A percentile compares a stretch with the other conserved stretches of the same genome.
phyloP scores from a whole-genome alignment of 2,888 invertebrate genomes.

The Conus canariensis region DNA sequence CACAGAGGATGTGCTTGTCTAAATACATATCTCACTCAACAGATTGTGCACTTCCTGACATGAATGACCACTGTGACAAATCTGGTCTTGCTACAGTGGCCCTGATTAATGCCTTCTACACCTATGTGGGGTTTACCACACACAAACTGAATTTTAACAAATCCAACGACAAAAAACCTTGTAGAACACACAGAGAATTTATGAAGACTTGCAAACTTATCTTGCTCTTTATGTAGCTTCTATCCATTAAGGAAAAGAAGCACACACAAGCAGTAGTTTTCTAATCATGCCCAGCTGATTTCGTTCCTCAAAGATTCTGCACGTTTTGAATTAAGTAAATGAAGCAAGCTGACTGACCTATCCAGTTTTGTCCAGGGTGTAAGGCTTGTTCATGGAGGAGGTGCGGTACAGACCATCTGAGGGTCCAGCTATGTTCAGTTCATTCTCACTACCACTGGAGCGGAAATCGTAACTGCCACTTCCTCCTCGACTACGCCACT shows the following conservation, averaged over 20 bases:
- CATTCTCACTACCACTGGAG: slow-evolving; percentile 68
- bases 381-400: slow-evolving; percentile 60
- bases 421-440: slow-evolving; percentile 67
- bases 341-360: background rate
- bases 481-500: slow-evolving; percentile 71
- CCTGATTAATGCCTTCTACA: background rate
- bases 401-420: slow-evolving; percentile 69
- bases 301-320: no score
- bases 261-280: background rate
- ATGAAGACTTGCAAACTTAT: background rate
- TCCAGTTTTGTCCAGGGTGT: slow-evolving; percentile 50
- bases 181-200: background rate
- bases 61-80: background rate
- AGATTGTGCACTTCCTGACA: background rate
- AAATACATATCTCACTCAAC: background rate
- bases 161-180: background rate
- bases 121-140: background rate
- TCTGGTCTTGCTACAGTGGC: background rate
- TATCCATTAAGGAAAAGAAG: background rate
- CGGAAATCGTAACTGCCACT: slow-evolving; percentile 59
- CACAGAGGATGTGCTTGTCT: background rate
- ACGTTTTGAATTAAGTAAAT: no score
- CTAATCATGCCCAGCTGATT: background rate
- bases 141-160: background rate
- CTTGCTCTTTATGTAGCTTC: background rate